A percentile compares a stretch with the other conserved stretches of the same genome.
phyloP scores from a whole-genome alignment of 2,888 invertebrate species.

The Chydorus sphaericus region DNA sequence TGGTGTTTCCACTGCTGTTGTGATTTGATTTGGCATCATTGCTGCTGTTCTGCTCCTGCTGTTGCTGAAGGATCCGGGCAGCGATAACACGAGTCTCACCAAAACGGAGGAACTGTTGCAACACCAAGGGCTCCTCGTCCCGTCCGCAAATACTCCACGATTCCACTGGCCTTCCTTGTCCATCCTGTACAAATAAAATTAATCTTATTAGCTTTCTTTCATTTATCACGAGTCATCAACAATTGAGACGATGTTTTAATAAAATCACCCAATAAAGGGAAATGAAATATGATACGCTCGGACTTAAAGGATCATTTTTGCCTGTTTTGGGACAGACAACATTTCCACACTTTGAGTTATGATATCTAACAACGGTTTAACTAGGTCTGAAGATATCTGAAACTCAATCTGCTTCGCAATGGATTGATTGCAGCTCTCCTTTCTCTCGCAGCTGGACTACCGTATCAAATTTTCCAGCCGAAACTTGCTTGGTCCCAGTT shows the following conservation, averaged over 20 bases:
- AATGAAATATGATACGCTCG: too few relatives aligned
- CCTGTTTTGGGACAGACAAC: background rate
- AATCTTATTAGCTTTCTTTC: background rate
- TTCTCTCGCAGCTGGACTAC: too few relatives aligned
- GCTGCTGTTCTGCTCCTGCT: conserved; percentile 19
- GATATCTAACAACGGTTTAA: background rate
- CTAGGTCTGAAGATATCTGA: too few relatives aligned
- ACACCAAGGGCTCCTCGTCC: conserved; percentile 78
- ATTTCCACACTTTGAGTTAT: background rate
- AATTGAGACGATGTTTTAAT: too few relatives aligned
- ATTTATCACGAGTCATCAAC: background rate
- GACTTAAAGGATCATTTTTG: too few relatives aligned
- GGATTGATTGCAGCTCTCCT: too few relatives aligned
- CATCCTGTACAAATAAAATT: conserved; percentile 56
- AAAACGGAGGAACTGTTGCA: conserved; percentile 81
- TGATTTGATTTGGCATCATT: conserved; percentile 17
- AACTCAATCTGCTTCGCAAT: too few relatives aligned
- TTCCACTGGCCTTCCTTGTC: conserved; percentile 65
- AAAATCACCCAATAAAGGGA: too few relatives aligned
- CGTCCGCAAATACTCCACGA: conserved; percentile 75
- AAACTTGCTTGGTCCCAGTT: too few relatives aligned
- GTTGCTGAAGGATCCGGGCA: conserved; percentile 41
- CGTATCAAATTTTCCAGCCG: too few relatives aligned
- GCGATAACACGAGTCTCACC: conserved; percentile 75
- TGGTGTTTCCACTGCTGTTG: conserved; percentile 18